Evolutionary conservation across 35 echinoderm and acorn worm species (phyloP).

Genomic region (Apostichopus parvimensis): DNA sequence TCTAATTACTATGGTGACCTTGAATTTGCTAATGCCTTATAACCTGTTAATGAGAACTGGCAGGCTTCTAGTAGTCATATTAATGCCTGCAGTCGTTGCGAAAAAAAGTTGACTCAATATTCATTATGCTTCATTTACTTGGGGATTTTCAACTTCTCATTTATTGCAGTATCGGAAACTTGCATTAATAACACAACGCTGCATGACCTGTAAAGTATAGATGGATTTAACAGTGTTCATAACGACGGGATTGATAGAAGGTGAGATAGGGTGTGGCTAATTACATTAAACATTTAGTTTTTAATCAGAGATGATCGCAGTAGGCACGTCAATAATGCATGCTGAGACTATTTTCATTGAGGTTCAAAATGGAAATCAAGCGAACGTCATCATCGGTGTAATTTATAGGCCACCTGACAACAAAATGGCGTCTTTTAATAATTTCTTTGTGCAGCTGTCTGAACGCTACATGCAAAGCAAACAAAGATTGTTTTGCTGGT

Average conservation of each 20-base stretch:
- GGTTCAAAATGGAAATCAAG: slow-evolving; percentile 29
- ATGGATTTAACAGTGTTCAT: not conserved
- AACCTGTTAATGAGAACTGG: not conserved
- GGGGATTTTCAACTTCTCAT: slow-evolving; percentile 25
- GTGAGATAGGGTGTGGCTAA: not conserved
- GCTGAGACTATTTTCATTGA: slow-evolving; percentile 39
- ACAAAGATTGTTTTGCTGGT: no score
- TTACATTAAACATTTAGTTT: not conserved
- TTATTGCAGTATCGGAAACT: slow-evolving; percentile 32
- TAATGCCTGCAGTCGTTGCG: not conserved
- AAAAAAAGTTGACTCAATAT: slow-evolving; percentile 5
- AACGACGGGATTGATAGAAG: slow-evolving; percentile 22
- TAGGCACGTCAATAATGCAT: not conserved
- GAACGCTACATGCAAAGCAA: no score
- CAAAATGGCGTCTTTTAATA: no score
- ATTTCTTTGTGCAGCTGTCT: no score
- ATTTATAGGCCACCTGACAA: no score
- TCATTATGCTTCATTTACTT: not conserved
- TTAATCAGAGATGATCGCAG: slow-evolving; percentile 21
- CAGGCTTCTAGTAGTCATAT: not conserved
- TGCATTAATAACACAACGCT: not conserved
- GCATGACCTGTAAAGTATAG: slow-evolving; percentile 25
- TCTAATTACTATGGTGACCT: not conserved
- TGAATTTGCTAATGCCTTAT: not conserved
- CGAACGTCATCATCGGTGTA: slow-evolving; percentile 16